phyloP scores from a whole-genome alignment of 2,797 vertebrate species.

The Argentina silus region DNA sequence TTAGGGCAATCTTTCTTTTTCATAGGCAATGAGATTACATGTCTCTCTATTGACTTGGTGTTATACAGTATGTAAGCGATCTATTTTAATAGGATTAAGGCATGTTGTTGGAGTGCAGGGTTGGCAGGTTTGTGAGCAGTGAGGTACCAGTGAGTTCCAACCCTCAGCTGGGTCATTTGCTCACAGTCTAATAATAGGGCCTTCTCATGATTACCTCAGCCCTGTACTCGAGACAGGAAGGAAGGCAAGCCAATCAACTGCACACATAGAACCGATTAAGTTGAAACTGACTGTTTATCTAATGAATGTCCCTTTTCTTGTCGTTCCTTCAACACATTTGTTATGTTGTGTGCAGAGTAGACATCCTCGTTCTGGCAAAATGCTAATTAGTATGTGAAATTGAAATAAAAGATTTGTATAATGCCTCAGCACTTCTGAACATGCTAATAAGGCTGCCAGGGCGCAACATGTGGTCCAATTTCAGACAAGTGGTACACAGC shows the following conservation, averaged over 20 bases:
- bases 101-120: conserved; percentile 43
- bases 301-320: background rate
- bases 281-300: conserved; percentile 11
- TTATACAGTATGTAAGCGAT: conserved; percentile 70
- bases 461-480: background rate
- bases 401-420: conserved; percentile 27
- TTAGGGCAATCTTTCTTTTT: conserved; percentile 69
- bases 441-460: conserved; percentile 40
- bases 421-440: conserved; percentile 19
- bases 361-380: conserved; percentile 49
- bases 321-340: background rate
- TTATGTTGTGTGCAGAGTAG: conserved; percentile 23
- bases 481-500: background rate
- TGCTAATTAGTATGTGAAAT: conserved; percentile 61
- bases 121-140: conserved; percentile 33
- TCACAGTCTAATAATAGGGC: background rate
- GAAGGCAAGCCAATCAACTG: conserved; percentile 22
- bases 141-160: conserved; percentile 42
- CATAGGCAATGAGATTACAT: conserved; percentile 73
- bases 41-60: conserved; percentile 67
- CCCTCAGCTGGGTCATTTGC: conserved; percentile 23
- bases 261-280: conserved; percentile 49
- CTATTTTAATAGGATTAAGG: conserved; percentile 74
- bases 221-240: background rate
- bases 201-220: background rate